Evolutionary conservation across 1,140 invertebrate genomes (phyloP), one percentile per base, ranked within the genome.

Genomic region (Pemphigus obesinymphae): DNA sequence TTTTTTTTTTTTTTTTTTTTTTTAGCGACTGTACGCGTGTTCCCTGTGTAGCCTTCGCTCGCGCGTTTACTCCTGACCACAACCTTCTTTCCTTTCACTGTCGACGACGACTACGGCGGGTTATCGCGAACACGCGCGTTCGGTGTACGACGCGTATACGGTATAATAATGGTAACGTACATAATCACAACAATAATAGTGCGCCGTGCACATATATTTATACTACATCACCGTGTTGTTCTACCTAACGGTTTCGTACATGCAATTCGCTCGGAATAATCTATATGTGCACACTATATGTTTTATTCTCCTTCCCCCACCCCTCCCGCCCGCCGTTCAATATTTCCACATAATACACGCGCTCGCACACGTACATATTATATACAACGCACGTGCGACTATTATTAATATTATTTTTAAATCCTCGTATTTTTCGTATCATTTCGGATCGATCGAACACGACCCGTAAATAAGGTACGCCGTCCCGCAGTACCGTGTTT

Each of bases 1-100:
- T 43, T 43, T 72, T 17, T 26, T 72, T 45, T 43, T 43, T 72
- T 17, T 26, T 72, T 45, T 43, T 43, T 72, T 17, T 26, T 72
- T 45, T 72, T 23, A 45, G 8, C 37, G 37, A n/a, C 37, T 8
- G 43, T 1, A 13, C 43, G 43, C 10, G 43, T 45, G 43, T n/a
- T n/a, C n/a, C n/a, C n/a, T 11, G 43, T 45, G 13, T 11, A 45
- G 43, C 43, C 43, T 45, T 45, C 43, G 55, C 37, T 48, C 29
- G 15, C 48, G 72, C 50, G 68, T 61, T 40, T 63, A 80, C 50
- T 80, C 76, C 76, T 80, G 76, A 80, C 76, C 76, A 80, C 76
- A 80, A 80, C 76, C 76, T 80, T 80, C 76, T 80, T 80, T 61
- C 76, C 76, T 80, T 80, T 80, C 76, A 80, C 76, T 80, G 76